phyloP scores from a whole-genome alignment of 2,888 invertebrate species.

The Limnephilus marmoratus region DNA sequence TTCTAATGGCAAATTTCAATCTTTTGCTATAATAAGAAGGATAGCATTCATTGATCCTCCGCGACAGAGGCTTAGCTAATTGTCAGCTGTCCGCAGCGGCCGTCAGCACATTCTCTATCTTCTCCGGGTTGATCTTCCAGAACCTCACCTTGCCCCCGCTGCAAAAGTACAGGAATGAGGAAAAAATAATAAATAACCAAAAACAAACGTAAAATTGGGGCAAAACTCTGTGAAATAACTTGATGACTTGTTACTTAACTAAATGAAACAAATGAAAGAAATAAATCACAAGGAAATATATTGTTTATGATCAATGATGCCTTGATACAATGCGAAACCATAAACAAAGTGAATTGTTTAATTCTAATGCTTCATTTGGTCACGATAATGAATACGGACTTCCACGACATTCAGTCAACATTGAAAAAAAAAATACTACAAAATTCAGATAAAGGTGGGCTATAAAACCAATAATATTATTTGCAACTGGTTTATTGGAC shows the following conservation, averaged over 20 bases:
- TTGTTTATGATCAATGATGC: neutral
- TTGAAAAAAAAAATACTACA: neutral
- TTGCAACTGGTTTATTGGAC: neutral
- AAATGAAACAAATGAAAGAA: constrained; percentile 10
- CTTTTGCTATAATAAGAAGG: constrained; percentile 63
- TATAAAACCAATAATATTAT: neutral
- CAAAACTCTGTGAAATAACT: constrained; percentile 20
- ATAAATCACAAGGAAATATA: neutral
- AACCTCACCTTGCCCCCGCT: constrained; percentile 65
- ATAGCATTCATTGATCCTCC: constrained; percentile 65
- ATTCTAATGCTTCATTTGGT: neutral
- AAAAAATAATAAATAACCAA: constrained; percentile 58
- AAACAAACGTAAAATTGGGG: constrained; percentile 42
- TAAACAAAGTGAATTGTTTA: neutral
- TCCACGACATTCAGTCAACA: neutral
- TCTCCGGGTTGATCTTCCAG: constrained; percentile 64
- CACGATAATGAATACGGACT: neutral
- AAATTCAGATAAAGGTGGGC: neutral
- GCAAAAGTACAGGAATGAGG: constrained; percentile 61
- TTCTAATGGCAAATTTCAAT: constrained; percentile 62
- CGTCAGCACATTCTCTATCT: constrained; percentile 57
- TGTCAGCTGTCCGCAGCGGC: constrained; percentile 62
- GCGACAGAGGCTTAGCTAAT: constrained; percentile 61
- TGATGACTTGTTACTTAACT: constrained; percentile 8
- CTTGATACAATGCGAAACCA: neutral